Evolutionary conservation across 2,797 vertebrate genomes (phyloP).

Genomic region (Gambusia yucatana): DNA sequence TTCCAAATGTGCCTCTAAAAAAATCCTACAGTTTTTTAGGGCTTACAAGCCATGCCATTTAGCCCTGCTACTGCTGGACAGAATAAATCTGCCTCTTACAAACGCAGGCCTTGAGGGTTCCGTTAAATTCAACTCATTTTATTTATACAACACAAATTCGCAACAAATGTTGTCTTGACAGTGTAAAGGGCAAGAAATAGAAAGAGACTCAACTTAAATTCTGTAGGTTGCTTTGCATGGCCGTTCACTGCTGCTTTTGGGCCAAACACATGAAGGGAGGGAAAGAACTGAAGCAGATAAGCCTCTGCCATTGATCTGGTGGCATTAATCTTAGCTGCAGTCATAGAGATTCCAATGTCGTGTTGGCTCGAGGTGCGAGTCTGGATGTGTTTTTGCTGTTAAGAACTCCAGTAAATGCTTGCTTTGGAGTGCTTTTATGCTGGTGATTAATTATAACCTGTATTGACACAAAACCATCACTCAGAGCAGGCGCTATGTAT

Average conservation of each 20-base stretch:
- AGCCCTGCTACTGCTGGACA: background rate
- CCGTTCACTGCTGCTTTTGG: conserved; percentile 57
- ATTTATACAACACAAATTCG: too few relatives aligned
- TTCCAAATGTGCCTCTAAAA: background rate
- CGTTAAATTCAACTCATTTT: too few relatives aligned
- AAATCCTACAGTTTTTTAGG: background rate
- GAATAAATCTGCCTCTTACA: background rate
- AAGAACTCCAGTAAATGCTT: conserved; percentile 58
- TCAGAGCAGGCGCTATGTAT: conserved; percentile 18
- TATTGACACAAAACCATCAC: conserved; percentile 66
- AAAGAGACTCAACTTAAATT: conserved; percentile 10
- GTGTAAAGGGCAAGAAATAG: background rate
- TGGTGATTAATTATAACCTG: conserved; percentile 68
- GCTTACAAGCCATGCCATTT: background rate
- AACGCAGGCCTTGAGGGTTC: background rate
- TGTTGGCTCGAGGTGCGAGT: conserved; percentile 21
- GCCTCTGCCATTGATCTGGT: conserved; percentile 72
- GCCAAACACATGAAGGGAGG: conserved; percentile 53
- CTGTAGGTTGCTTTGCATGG: conserved; percentile 54
- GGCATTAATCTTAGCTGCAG: conserved; percentile 64
- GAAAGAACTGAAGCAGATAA: conserved; percentile 29
- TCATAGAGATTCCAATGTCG: conserved; percentile 58
- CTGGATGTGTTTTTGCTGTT: conserved; percentile 34
- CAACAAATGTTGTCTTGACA: too few relatives aligned
- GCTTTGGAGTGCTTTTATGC: conserved; percentile 54